phyloP scores from a whole-genome alignment of 2,113 vertebrate species.

The Daphoenositta chrysoptera region DNA sequence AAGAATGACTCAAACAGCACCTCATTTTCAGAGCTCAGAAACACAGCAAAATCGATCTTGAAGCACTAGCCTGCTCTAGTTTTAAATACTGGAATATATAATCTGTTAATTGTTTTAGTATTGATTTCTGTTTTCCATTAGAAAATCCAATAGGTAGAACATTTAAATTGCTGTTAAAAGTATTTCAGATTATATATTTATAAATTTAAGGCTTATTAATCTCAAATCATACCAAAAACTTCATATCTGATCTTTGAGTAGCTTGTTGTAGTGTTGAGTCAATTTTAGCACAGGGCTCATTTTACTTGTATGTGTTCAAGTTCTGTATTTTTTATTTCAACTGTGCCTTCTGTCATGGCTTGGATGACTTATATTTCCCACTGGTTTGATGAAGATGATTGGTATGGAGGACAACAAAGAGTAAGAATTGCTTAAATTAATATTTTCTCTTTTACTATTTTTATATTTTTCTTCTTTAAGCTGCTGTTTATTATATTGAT shows the following conservation, averaged over 20 bases:
- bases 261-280: background rate
- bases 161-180: background rate
- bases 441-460: background rate
- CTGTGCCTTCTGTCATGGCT: conserved; percentile 57
- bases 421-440: conserved; percentile 68
- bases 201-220: background rate
- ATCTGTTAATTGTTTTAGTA: background rate
- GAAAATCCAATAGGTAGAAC: background rate
- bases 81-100: background rate
- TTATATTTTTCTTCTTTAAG: background rate
- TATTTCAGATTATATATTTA: background rate
- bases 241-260: background rate
- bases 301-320: conserved; percentile 33
- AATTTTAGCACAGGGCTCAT: conserved; percentile 22
- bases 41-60: background rate
- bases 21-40: background rate
- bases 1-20: background rate
- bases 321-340: conserved; percentile 52
- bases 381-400: conserved; percentile 80
- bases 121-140: background rate
- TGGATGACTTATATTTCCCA: conserved; percentile 76
- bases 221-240: background rate
- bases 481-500: background rate
- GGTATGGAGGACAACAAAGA: conserved; percentile 78
- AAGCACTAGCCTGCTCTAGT: background rate